Conservation (phyloP, 2,797 vertebrate species). For the Percopsis omiscomaycus region DNA sequence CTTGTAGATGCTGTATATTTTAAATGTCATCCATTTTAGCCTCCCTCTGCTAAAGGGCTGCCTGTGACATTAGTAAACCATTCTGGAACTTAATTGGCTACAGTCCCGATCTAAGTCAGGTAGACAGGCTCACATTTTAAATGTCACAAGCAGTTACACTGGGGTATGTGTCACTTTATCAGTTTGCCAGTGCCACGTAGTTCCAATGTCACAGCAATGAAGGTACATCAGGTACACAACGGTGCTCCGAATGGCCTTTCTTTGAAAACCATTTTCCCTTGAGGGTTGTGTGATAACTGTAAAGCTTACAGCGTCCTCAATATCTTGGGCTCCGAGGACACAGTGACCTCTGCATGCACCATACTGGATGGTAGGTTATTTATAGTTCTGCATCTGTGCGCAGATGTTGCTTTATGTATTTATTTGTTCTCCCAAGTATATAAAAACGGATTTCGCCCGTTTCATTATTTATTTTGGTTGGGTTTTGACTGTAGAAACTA, state of each 20-base stretch:
- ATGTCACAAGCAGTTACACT: conserved; percentile 65
- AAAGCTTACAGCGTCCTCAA: conserved; percentile 6
- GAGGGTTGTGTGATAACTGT: conserved; percentile 23
- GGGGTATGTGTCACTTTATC: conserved; percentile 44
- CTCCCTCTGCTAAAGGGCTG: conserved; percentile 55
- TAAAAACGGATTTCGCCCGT: background rate
- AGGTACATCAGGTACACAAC: background rate
- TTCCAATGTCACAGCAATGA: conserved; percentile 21
- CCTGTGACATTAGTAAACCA: conserved; percentile 61
- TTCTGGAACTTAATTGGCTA: conserved; percentile 65
- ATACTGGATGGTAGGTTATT: background rate
- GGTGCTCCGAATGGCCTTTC: conserved; percentile 52
- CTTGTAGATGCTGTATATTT: conserved; percentile 49
- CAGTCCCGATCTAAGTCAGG: conserved; percentile 48
- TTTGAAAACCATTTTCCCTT: conserved; percentile 30
- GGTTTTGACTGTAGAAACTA: background rate
- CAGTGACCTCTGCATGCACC: background rate
- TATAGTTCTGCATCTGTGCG: conserved; percentile 2
- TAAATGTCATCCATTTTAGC: conserved; percentile 62
- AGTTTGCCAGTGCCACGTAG: conserved; percentile 32
- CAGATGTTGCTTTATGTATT: background rate
- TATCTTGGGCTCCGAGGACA: background rate
- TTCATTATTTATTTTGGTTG: conserved; percentile 8
- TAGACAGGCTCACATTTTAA: conserved; percentile 61
- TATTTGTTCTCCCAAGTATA: background rate